Evolutionary conservation across 1,140 invertebrate species (phyloP), one percentile per base, ranked within the genome.

Genomic region (Proctacanthus coquilletti): DNA sequence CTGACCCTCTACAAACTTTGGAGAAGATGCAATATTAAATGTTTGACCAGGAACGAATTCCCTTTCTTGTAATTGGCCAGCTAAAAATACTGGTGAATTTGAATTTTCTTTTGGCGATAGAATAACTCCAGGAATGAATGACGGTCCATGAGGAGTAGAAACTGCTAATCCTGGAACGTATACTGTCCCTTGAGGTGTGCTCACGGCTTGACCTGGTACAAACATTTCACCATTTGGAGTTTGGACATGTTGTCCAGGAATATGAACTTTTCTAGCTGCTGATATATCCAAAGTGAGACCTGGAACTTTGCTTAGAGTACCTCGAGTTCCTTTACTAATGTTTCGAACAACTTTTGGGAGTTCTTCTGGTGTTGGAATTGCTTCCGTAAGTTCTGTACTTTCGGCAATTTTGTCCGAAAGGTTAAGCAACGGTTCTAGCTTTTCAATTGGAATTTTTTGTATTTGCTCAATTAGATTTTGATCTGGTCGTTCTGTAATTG

Each of bases 121-220:
- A 44, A 77, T 70, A 50, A 76, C 72, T 10, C 77, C 77, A n/a
- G 77, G 73, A 36, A 83, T 67, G 18, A 84, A 63, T 23, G 71
- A 61, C 2, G 76, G 71, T 11, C 76, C 75, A 30, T 70, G 62
- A 14, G 74, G 72, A 1, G 75, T 72, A 44, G 73, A 69, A 8
- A 83, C 66, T 29, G 73, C 80, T 32, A 82, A 67, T 2, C 81
- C 80, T 18, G 81, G 77, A 34, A 79, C 70, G 55, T 83, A 85
- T 38, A 70, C 58, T 18, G 66, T 60, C 11, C 76, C 77, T 40
- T 68, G 59, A 27, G 74, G 71, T 8, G 75, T 78, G 45, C 73
- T 61, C n/a, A 82, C 57, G 6, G 77, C 77, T 56, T 81, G 76
- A 17, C 80, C 79, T 3, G 78, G 77, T 5, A 82, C 67, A 53